Conservation (phyloP, 2,113 vertebrate genomes). For the Thunnus thynnus region DNA sequence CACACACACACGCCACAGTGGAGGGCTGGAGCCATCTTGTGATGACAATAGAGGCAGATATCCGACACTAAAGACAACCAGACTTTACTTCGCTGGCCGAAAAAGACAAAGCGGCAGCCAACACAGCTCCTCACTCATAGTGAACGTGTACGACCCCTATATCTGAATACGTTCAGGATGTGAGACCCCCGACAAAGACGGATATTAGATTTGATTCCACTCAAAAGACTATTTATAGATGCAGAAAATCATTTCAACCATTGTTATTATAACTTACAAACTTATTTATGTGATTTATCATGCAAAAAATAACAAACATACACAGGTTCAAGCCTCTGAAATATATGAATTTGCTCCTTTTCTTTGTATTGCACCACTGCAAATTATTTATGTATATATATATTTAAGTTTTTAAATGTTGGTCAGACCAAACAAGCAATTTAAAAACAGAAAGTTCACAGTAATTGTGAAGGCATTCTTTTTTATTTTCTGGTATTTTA, state of each 20-base stretch:
- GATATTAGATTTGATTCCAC: not conserved
- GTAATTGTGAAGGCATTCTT: no score
- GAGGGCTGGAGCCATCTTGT: constrained; percentile 63
- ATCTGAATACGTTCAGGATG: not conserved
- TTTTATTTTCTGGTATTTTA: no score
- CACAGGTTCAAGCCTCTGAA: no score
- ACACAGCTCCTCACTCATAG: not conserved
- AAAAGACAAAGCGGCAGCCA: constrained; percentile 26
- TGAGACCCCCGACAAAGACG: not conserved
- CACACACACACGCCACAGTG: constrained; percentile 35
- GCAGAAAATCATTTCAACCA: not conserved
- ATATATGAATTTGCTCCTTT: no score
- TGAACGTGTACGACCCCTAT: constrained; percentile 24
- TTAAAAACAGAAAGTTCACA: no score
- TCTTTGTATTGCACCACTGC: no score
- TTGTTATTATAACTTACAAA: not conserved
- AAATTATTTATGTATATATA: no score
- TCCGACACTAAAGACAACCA: constrained; percentile 67
- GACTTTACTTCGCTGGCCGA: constrained; percentile 49
- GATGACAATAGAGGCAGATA: constrained; percentile 71
- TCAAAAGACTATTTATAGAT: not conserved
- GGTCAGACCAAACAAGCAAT: no score
- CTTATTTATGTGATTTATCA: not conserved
- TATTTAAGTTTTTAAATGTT: no score
- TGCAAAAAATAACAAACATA: no score